phyloP scores from a whole-genome alignment of 1,140 invertebrate species.

The Adoxophyes honmai region DNA sequence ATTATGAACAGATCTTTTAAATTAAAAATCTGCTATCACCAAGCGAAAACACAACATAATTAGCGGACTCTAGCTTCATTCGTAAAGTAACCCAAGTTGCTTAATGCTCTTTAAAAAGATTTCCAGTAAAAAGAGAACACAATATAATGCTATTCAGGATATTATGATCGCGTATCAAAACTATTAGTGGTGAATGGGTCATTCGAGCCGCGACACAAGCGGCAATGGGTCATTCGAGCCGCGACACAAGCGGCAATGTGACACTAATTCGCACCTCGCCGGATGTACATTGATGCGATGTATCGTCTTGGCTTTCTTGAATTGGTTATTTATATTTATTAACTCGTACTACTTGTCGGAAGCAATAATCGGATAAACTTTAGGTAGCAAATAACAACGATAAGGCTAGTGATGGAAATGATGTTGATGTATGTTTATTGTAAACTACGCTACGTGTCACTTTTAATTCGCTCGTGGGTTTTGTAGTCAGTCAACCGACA shows the following conservation, averaged over 20 bases:
- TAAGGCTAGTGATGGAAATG: too few relatives aligned
- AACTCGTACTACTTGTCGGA: neutral
- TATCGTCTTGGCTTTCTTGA: conserved; percentile 1
- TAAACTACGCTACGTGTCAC: too few relatives aligned
- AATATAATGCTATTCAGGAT: conserved; percentile 55
- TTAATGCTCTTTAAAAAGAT: conserved; percentile 29
- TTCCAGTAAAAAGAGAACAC: conserved; percentile 63
- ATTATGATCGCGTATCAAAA: conserved; percentile 64
- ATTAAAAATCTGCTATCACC: too few relatives aligned
- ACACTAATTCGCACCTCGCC: conserved; percentile 12
- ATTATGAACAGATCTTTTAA: too few relatives aligned
- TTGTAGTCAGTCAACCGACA: too few relatives aligned
- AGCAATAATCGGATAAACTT: too few relatives aligned
- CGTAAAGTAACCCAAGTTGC: neutral
- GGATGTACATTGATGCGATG: conserved; percentile 12
- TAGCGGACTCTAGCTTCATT: too few relatives aligned
- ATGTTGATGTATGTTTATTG: too few relatives aligned
- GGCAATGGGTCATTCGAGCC: conserved; percentile 22
- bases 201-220: conserved; percentile 24
- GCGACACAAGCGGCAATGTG: conserved; percentile 10
- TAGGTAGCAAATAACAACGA: too few relatives aligned
- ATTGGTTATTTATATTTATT: conserved; percentile 5
- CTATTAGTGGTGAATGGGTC: conserved; percentile 52
- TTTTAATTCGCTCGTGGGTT: too few relatives aligned
- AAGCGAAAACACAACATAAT: too few relatives aligned